Evolutionary conservation across 2,888 invertebrate genomes (phyloP), one percentile per base, ranked within the genome.

Genomic region (Dysmachus trigonus): DNA sequence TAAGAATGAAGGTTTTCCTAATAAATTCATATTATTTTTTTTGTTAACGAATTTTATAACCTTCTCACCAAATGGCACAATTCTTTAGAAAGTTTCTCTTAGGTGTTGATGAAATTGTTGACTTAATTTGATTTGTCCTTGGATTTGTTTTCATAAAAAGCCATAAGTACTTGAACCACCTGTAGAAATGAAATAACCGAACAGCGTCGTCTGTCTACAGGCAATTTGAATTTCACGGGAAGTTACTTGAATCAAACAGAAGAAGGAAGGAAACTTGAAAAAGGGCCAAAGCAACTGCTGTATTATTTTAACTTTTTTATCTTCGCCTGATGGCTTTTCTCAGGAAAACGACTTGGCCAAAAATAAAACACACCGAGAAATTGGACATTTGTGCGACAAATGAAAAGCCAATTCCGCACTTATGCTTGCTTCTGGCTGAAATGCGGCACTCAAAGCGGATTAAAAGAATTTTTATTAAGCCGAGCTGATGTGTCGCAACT

Each of bases 381-480:
- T 62, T 62, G 27, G 62, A 62, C 62, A 62, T 62, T 62, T 62
- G 62, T 27, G 62, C 62, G 62, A 62, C 62, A 62, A 62, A 62
- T 62, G 62, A 62, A 62, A 62, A 62, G 62, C 62, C 62, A 62
- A 62, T 62, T 62, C 62, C 22, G 62, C 62, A 62, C 62, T 62
- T 62, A 27, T 62, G 62, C 18, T 27, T 4, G 62, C 27, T 10
- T n/a, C 62, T 62, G 27, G 22, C 27, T 62, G 22, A 27, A 27
- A 22, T 22, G 22, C 22, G 76, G 38, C n/a, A 38, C 38, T 76
- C 33, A 35, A 76, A 38, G n/a, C 22, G 76, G n/a, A 35, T 76
- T 76, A 76, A 76, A 76, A 76, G 76, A 76, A 76, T 76, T 76
- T 76, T 76, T 76, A 76, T 76, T 76, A 76, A 38, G 38, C 18